phyloP scores from a whole-genome alignment of 2,797 vertebrate genomes.

The Squalus acanthias region DNA sequence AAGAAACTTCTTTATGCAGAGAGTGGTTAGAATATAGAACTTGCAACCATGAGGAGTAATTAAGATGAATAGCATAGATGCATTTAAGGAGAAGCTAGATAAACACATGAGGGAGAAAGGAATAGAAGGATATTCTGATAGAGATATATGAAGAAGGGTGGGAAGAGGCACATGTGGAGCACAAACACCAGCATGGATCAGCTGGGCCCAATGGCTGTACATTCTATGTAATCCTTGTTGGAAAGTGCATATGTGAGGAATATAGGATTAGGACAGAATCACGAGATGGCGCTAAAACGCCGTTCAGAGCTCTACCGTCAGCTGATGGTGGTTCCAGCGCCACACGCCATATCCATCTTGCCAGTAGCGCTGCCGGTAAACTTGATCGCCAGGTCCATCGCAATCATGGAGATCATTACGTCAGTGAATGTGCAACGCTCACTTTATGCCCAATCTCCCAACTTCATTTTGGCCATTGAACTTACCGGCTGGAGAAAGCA shows the following conservation, averaged over 20 bases:
- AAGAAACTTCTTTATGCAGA: background rate
- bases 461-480: too few relatives aligned
- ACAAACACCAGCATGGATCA: background rate
- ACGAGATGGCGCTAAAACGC: too few relatives aligned
- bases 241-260: background rate
- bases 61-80: background rate
- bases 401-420: too few relatives aligned
- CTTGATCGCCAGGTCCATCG: too few relatives aligned
- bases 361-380: too few relatives aligned
- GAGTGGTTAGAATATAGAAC: background rate
- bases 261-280: background rate
- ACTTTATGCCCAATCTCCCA: too few relatives aligned
- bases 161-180: background rate
- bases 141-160: background rate
- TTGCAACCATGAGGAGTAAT: background rate
- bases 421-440: too few relatives aligned
- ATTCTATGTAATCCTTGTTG: background rate
- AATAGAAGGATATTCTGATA: background rate
- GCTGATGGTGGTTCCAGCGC: too few relatives aligned
- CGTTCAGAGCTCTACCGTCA: too few relatives aligned
- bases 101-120: background rate
- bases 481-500: too few relatives aligned
- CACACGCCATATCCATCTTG: too few relatives aligned
- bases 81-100: background rate
- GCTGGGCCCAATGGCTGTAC: background rate